Conservation (phyloP, 1,140 invertebrate species). For the Sitophilus oryzae region DNA sequence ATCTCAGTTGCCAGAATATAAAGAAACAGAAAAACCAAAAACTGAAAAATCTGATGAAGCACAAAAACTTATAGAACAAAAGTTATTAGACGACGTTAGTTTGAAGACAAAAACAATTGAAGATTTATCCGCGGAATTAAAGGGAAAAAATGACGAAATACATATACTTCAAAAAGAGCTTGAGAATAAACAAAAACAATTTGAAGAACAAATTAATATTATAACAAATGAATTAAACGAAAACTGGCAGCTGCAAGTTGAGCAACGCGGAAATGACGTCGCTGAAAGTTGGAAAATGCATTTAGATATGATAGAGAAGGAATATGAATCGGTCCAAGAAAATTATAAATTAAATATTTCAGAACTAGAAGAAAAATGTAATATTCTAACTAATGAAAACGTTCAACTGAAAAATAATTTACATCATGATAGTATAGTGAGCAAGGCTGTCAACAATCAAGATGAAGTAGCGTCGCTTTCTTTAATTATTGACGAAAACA, state of each 20-base stretch:
- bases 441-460: conserved; percentile 34
- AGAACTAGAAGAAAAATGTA: conserved; percentile 48
- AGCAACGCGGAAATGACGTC: conserved; percentile 49
- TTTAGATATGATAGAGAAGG: conserved; percentile 52
- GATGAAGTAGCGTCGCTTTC: conserved; percentile 33
- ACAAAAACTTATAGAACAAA: not conserved
- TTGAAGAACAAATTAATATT: conserved; percentile 10
- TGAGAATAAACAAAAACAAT: conserved; percentile 36
- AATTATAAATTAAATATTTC: conserved; percentile 45
- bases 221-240: conserved; percentile 24
- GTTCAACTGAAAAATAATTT: conserved; percentile 41
- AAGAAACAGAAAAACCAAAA: not conserved
- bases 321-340: conserved; percentile 50
- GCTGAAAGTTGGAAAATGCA: conserved; percentile 61
- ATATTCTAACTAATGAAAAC: conserved; percentile 47
- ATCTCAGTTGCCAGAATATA: not conserved
- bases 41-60: conserved; percentile 2
- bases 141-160: conserved; percentile 31
- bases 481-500: conserved; percentile 25
- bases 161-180: conserved; percentile 42
- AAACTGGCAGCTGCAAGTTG: conserved; percentile 49
- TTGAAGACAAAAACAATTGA: conserved; percentile 9
- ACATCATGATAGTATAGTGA: conserved; percentile 36
- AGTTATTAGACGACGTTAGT: not conserved
- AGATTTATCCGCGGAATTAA: not conserved